Base-by-base conservation (phyloP, 2,888 invertebrate genomes). In the Malthinus seriepunctatus region DNA sequence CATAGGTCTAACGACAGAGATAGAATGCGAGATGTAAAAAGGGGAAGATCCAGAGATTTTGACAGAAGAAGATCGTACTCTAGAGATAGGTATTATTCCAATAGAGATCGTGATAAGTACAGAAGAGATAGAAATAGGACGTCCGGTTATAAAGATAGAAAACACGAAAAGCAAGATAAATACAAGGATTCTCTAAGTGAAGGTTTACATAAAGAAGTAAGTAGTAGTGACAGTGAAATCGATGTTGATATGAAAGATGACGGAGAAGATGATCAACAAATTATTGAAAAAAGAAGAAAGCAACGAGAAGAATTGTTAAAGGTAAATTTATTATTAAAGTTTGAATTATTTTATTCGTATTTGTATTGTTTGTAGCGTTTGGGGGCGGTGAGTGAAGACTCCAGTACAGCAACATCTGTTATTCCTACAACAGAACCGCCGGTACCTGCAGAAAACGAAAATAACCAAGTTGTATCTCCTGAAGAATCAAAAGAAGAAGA, bases 211-310 rank as follows among this genome's bases (percentile, higher is more conserved):
- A 84, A 85, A 60, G 86, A 88, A 4, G 85, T 86, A 1, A 88
- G 86, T 68, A 87, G 86, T 63, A 87, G 86, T 63, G 90, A 88
- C 63, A 88, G 87, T 63, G 90, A 90, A 62, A 81, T 86, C 3
- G 87, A 91, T 68, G 87, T 93, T 52, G 87, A 90, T 70, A 84
- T 92, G 11, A 85, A 88, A 44, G 87, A 90, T 60, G 93, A 95
- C 60, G 93, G 93, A 64, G 95, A 95, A 76, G 93, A 94, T 69
- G 97, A 97, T 73, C 95, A 97, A 75, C 89, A 89, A 68, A 93
- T 96, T 67, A 97, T 97, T 74, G 93, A 95, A 75, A 86, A 86
- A 72, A 83, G 95, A 66, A 84, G 97, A 61, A 90, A 91, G 72
- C 90, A 94, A 72, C 83, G 97, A 37, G 94, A 96, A 77, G 93